These are phyloP conservation scores for Phengaris arion DNA, from an alignment of 2,888 invertebrate genomes.

Conservation along the genomic window DNA sequence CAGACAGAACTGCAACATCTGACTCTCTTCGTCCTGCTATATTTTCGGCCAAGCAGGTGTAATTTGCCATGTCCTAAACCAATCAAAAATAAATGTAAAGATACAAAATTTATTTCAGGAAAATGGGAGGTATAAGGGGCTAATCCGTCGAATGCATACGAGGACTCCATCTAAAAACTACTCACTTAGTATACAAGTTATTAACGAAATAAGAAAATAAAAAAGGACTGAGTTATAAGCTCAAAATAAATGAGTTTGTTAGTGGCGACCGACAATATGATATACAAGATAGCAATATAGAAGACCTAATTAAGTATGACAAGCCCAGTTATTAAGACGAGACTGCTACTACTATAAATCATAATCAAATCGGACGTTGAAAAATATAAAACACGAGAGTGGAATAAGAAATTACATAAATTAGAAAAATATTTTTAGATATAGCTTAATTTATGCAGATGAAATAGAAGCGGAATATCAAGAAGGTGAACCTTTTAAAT, in stretches of 20 bases:
- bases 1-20: slow-evolving; percentile 91
- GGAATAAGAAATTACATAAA: not conserved
- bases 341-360: not conserved
- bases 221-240: not conserved
- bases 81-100: slow-evolving; percentile 1
- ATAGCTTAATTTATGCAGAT: no score
- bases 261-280: not conserved
- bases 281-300: not conserved
- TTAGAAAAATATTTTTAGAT: not conserved
- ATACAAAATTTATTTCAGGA: not conserved
- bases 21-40: slow-evolving; percentile 91
- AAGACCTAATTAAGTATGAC: slow-evolving; percentile 16
- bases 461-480: no score
- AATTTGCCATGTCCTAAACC: slow-evolving; percentile 92
- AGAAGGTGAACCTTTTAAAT: not conserved
- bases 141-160: not conserved
- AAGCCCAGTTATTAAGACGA: slow-evolving; percentile 7
- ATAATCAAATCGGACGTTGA: slow-evolving; percentile 16
- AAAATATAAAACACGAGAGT: not conserved
- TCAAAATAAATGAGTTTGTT: slow-evolving; percentile 7
- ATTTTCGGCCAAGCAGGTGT: slow-evolving; percentile 96
- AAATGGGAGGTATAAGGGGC: no score
- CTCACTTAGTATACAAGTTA: not conserved
- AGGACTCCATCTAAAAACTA: not conserved
- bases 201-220: not conserved